Base-by-base conservation (phyloP, 2,888 invertebrate species). In the Dioctria rufipes region DNA sequence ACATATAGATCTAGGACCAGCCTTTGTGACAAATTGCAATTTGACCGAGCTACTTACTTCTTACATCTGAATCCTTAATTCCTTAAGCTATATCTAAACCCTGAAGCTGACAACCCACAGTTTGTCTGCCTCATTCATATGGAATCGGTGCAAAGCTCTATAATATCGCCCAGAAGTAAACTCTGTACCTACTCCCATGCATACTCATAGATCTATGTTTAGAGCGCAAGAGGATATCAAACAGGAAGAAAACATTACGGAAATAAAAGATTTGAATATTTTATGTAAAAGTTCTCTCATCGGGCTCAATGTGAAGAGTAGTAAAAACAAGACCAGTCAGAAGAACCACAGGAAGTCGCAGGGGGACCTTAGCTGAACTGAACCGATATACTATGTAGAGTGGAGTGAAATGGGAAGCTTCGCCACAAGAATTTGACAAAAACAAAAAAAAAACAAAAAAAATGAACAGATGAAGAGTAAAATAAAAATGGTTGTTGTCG, bases 241-340 rank as follows among this genome's bases (percentile, higher is more conserved):
- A 61, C 78, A 65, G 65, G 63, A 78, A 78, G 78, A 78, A 78
- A 78, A 78, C 78, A 78, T 78, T 78, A 78, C 78, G 46, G 65
- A 78, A 78, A 78, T 78, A 78, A 78, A 78, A 51, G 78, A 78
- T 78, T 78, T 78, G 83, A 79, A 80, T 80, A 60, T 71, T 84
- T 83, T 81, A 84, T 83, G 60, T 82, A 81, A 82, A 84, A 84
- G 80, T 85, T 83, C 81, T 77, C 84, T 39, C 61, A 58, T 60
- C 51, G 43, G 3, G 49, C 43, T 9, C 73, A 42, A 5, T 25
- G 60, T 42, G 42, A 58, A 42, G 42, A 43, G 75, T 40, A 13
- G n/a, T 13, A 58, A 6, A 46, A 51, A 39, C 46, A 75, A 5
- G 46, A 4, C 4, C n/a, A 43, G 43, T 13, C 5, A 25, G 61